These are phyloP conservation scores for Crypturellus undulatus DNA, from an alignment of 2,113 vertebrate species.

Conservation along the genomic window DNA sequence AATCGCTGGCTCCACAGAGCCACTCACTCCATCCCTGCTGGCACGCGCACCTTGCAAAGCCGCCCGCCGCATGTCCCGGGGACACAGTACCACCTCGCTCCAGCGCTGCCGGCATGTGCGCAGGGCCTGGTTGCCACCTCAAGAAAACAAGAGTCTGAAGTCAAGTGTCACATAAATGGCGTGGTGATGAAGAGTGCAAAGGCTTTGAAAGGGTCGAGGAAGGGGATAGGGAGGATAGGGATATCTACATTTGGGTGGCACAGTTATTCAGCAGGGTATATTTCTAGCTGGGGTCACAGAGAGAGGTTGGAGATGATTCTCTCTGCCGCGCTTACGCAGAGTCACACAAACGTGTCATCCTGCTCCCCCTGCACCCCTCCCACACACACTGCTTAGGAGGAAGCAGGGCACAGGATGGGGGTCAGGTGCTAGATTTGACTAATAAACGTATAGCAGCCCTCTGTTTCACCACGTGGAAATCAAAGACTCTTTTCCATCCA, in stretches of 20 bases:
- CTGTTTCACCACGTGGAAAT: neutral
- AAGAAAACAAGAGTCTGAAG: neutral
- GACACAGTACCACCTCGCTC: neutral
- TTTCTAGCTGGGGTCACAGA: neutral
- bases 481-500: neutral
- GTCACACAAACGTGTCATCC: neutral
- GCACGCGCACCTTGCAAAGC: too few relatives aligned
- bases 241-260: fast-evolving
- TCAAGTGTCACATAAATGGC: too few relatives aligned
- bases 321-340: fast-evolving
- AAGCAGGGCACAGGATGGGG: neutral
- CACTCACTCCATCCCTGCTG: too few relatives aligned
- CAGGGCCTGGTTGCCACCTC: neutral
- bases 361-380: neutral
- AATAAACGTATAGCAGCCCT: neutral
- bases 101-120: fast-evolving
- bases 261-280: neutral
- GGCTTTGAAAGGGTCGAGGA: neutral
- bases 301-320: neutral
- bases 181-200: neutral
- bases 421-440: neutral
- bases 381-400: neutral
- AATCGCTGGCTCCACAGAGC: neutral
- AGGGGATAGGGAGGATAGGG: fast-evolving
- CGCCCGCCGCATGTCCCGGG: too few relatives aligned